Evolutionary conservation across 37 sponge, comb jelly and placozoan genomes (phyloP), one percentile per base, ranked within the genome.

Genomic region (Aplysina aerophoba): DNA sequence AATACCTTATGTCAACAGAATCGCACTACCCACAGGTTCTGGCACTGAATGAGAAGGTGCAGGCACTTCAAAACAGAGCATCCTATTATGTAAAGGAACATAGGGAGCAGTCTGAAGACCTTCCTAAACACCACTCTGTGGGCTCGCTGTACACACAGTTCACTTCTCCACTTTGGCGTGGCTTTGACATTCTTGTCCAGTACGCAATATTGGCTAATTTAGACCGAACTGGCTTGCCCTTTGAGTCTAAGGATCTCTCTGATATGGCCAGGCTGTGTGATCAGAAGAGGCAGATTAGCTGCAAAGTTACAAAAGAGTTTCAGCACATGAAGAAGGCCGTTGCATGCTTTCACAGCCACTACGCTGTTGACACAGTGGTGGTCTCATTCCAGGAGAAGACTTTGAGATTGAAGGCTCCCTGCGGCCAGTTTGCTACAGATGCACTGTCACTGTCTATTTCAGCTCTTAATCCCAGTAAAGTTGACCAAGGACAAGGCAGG

Each of bases 91-190:
- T 44, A 44, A 8, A 3, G 8, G 50, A 44, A 8, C 8, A 8
- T 8, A 44, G 8, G 8, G 50, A 44, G 50, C 8, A n/a, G n/a
- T n/a, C n/a, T n/a, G n/a, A n/a, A n/a, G 17, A 28, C 30, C 28
- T 69, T 69, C 71, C 71, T 4, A 30, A 30, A 11, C 71, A 69
- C 71, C 19, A 28, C 2, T 17, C 31, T 34, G 34, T 30, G 28
- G 71, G 71, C 13, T 17, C 17, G 13, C 15, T 44, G 1, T 93
- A 89, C 65, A 89, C 93, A 16, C 93, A 93, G 41, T 89, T 86
- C 79, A 85, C 93, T 3, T 89, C 93, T 59, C 93, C 93, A 5
- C 38, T 93, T 14, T 44, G 93, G 64, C 58, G 93, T 1, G 89
- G 86, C 68, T 40, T 83, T 59, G 93, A 93, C 36, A 81, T 93